Conservation (phyloP, 2,888 invertebrate genomes). For the Caradrina kadenii region DNA sequence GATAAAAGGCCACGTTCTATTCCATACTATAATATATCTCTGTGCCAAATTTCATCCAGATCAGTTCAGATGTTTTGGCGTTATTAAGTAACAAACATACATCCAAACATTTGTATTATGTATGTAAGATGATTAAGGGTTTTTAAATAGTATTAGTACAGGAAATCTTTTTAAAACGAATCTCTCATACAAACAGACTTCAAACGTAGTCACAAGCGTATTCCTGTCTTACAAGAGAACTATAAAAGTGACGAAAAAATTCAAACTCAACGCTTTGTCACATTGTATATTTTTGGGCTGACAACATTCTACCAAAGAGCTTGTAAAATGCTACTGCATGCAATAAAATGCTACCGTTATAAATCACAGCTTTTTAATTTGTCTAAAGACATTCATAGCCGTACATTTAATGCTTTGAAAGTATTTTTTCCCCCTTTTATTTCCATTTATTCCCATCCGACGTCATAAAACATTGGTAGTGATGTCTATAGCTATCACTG, state of each 20-base stretch:
- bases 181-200: background rate
- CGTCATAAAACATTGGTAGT: slow-evolving; percentile 80
- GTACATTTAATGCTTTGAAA: slow-evolving; percentile 76
- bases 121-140: background rate
- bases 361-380: slow-evolving; percentile 84
- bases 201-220: background rate
- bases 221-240: slow-evolving; percentile 8
- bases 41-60: too few relatives aligned
- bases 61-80: too few relatives aligned
- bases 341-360: slow-evolving; percentile 69
- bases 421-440: slow-evolving; percentile 79
- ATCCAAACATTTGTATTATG: too few relatives aligned
- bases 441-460: slow-evolving; percentile 74
- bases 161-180: background rate
- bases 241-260: slow-evolving; percentile 24
- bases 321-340: slow-evolving; percentile 66
- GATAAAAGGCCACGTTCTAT: too few relatives aligned
- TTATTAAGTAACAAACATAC: too few relatives aligned
- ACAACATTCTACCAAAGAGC: slow-evolving; percentile 55
- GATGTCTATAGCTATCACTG: slow-evolving; percentile 72
- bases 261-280: slow-evolving; percentile 28
- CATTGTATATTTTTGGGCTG: slow-evolving; percentile 54
- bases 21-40: too few relatives aligned
- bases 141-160: background rate
- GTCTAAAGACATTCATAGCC: slow-evolving; percentile 76